Conservation (phyloP, 2,113 vertebrate genomes). For the Fregata magnificens region DNA sequence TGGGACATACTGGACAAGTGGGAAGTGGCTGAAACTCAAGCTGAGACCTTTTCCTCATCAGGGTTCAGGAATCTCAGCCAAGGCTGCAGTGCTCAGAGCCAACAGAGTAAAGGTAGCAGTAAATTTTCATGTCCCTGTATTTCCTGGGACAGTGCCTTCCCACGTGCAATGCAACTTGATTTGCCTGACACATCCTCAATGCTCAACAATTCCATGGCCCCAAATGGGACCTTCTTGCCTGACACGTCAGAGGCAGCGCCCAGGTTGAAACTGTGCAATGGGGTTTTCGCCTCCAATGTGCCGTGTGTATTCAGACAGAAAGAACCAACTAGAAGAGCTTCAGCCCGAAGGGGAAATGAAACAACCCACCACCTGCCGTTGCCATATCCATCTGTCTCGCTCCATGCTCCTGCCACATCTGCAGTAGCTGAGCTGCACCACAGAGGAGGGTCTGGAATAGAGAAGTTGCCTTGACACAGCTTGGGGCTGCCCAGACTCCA, state of each 20-base stretch:
- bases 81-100: background rate
- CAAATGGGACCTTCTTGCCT: background rate
- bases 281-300: background rate
- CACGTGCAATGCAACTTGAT: accelerated
- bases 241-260: background rate
- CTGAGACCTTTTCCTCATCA: background rate
- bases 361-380: accelerated
- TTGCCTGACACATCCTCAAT: background rate
- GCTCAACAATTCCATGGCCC: background rate
- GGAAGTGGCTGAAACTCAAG: background rate
- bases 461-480: background rate
- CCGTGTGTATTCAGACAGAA: background rate
- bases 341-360: background rate
- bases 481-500: background rate
- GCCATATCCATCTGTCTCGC: too few species aligned
- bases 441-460: background rate
- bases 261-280: background rate
- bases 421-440: background rate
- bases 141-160: background rate
- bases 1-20: background rate
- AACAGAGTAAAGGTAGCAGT: background rate
- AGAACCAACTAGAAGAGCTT: background rate
- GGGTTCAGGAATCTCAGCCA: background rate
- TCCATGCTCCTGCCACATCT: background rate
- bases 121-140: background rate